These are phyloP conservation scores for Sphenodon punctatus DNA, from an alignment of 2,797 vertebrate species.

Conservation along the genomic window DNA sequence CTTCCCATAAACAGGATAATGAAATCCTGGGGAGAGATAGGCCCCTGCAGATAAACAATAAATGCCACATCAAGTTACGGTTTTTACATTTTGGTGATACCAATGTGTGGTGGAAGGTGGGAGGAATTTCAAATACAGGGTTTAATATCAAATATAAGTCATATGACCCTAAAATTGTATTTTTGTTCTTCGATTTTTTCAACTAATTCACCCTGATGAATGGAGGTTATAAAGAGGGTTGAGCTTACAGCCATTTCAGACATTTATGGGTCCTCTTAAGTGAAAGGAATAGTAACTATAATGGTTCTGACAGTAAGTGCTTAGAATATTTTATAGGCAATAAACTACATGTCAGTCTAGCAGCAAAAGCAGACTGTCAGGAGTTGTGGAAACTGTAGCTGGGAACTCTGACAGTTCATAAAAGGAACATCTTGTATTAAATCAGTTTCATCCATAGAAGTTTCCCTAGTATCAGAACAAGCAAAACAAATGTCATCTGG, in stretches of 20 bases:
- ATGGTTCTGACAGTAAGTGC: slow-evolving; percentile 73
- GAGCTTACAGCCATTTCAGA: slow-evolving; percentile 67
- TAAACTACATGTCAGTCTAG: slow-evolving; percentile 71
- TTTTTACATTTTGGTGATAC: slow-evolving; percentile 36
- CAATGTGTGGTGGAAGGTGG: slow-evolving; percentile 32
- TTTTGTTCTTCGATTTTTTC: slow-evolving; percentile 44
- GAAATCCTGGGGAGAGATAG: slow-evolving; percentile 90
- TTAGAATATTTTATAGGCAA: slow-evolving; percentile 75
- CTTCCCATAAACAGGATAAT: slow-evolving; percentile 97
- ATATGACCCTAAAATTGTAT: slow-evolving; percentile 10
- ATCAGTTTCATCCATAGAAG: slow-evolving; percentile 55
- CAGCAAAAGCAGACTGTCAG: slow-evolving; percentile 60
- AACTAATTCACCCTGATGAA: slow-evolving; percentile 70
- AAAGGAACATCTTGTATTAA: slow-evolving; percentile 59
- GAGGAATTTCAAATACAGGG: slow-evolving; percentile 19
- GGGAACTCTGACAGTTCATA: slow-evolving; percentile 65
- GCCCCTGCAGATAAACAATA: slow-evolving; percentile 77
- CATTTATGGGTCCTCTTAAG: slow-evolving; percentile 69
- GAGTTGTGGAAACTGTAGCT: slow-evolving; percentile 42
- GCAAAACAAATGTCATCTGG: slow-evolving; percentile 35
- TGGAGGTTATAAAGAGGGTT: slow-evolving; percentile 65
- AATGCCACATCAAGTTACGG: slow-evolving; percentile 58
- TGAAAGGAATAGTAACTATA: slow-evolving; percentile 73
- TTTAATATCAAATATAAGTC: slow-evolving; percentile 41
- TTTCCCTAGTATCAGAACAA: slow-evolving; percentile 39